Evolutionary conservation across 2,888 invertebrate genomes (phyloP).

Genomic region (Volucella bombylans): DNA sequence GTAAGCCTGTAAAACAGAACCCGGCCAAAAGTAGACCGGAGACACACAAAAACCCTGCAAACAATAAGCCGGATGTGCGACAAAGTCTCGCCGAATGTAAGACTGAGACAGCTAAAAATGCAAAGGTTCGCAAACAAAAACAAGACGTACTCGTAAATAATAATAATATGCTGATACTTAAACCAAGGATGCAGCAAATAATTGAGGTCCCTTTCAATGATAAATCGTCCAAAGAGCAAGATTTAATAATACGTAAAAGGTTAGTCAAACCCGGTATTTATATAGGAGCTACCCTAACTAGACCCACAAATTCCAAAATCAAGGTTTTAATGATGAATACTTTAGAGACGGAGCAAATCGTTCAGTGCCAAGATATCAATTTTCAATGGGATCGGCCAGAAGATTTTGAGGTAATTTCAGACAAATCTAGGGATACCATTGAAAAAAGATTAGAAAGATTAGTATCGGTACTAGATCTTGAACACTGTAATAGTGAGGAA

Average conservation of each 20-base stretch:
- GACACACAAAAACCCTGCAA: no score
- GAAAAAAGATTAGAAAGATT: constrained; percentile 1
- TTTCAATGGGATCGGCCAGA: neutral
- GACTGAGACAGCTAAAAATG: no score
- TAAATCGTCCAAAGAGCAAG: neutral
- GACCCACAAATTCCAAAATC: neutral
- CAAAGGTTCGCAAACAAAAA: no score
- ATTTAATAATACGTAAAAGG: constrained; percentile 1
- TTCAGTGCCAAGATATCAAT: neutral
- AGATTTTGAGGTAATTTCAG: neutral
- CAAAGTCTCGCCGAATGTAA: neutral
- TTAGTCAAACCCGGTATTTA: constrained; percentile 3
- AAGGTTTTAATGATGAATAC: constrained; percentile 13
- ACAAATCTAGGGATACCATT: neutral
- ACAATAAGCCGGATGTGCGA: no score
- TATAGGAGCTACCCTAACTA: constrained; percentile 2
- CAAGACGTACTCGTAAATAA: no score
- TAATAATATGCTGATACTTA: no score
- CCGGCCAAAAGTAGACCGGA: no score
- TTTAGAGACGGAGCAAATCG: neutral
- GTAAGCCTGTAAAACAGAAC: no score
- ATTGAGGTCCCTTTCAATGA: no score
- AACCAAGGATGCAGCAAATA: no score
- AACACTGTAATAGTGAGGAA: constrained; percentile 34
- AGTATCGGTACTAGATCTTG: neutral